Evolutionary conservation across 64 coral and sea anemone species (phyloP), one percentile per base, ranked within the genome.

Genomic region (Porites lutea): DNA sequence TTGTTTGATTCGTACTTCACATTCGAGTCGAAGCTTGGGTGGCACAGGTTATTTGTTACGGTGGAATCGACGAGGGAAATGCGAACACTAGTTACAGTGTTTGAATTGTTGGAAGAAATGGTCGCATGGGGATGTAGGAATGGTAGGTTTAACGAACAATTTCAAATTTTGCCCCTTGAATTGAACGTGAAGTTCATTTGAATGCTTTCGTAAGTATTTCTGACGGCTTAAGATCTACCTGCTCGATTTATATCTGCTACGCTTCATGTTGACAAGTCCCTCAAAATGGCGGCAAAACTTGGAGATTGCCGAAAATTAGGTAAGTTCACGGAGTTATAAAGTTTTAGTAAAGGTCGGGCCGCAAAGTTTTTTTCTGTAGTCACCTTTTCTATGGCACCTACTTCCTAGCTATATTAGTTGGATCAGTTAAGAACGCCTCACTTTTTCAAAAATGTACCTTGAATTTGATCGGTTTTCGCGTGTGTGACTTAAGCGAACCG

Each of bases 311-410:
- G 52, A 80, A 80, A 80, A 80, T 80, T 43, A 80, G 77, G 77
- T 80, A 80, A 80, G 77, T 80, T 80, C 53, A 59, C 77, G 27
- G 77, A 80, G 57, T 80, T 80, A 59, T 61, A 80, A 61, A 80
- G 77, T 80, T 80, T 59, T 80, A 18, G 55, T 59, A 80, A 80
- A 59, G 78, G 52, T 80, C 78, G 78, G 78, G 78, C 78, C 78
- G 78, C 78, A 61, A 80, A 80, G 78, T 80, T 62, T 80, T 80
- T 80, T 80, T 80, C 77, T 79, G 77, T 79, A 79, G 77, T 37
- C 22, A 79, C 77, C 77, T 79, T 79, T 79, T 79, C 77, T 79
- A 79, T 79, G 77, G 77, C 49, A 79, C 52, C 77, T 79, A 37
- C 52, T 79, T 79, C 77, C 77, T 79, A 59, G 77, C 77, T 79